Conservation (phyloP, 1,140 invertebrate species). For the Lepidostoma basale region DNA sequence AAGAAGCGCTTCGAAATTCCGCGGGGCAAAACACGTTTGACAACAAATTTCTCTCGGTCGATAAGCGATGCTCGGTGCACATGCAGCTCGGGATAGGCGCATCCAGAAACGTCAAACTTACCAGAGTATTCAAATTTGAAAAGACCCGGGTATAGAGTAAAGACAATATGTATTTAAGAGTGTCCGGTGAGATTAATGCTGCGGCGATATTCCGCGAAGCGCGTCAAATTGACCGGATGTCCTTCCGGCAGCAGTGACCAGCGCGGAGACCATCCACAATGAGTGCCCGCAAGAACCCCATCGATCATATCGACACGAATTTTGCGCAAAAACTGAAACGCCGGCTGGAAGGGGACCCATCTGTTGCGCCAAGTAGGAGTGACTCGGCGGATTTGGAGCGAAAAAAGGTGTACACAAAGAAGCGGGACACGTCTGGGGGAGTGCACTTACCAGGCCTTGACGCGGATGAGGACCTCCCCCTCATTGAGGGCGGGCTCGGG, state of each 20-base stretch:
- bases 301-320: not conserved
- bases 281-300: not conserved
- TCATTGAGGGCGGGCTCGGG: conserved; percentile 75
- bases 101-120: conserved; percentile 22
- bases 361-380: not conserved
- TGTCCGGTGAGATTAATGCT: not conserved
- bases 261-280: not conserved
- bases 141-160: not conserved
- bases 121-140: not conserved
- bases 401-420: not conserved
- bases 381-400: not conserved
- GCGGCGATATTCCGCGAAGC: conserved; percentile 8
- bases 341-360: not conserved
- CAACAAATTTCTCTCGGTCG: conserved; percentile 29
- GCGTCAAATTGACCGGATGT: conserved; percentile 20
- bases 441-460: conserved; percentile 78
- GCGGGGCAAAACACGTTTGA: conserved; percentile 40
- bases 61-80: conserved; percentile 2
- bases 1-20: conserved; percentile 13
- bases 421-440: not conserved
- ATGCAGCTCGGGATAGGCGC: not conserved
- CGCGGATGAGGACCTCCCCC: conserved; percentile 82
- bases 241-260: conserved; percentile 26
- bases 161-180: too few relatives aligned
- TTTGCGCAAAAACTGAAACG: not conserved